Evolutionary conservation across 1,140 invertebrate species (phyloP).

Genomic region (Camponotus vicinus): DNA sequence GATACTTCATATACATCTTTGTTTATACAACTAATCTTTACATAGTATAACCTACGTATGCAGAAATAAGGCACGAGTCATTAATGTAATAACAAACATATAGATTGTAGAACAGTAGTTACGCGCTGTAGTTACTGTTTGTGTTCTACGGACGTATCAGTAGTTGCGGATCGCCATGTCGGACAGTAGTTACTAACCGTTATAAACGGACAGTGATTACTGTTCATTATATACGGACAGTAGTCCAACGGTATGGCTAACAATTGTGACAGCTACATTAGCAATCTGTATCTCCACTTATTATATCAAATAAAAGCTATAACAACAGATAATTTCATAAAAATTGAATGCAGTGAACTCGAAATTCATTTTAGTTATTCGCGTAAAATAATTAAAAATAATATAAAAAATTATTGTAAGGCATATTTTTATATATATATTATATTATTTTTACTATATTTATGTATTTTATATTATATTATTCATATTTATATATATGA

Average conservation of each 20-base stretch:
- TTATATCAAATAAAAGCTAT: not conserved
- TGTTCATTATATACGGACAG: constrained; percentile 62
- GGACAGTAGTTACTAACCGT: constrained; percentile 70
- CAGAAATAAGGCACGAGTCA: constrained; percentile 33
- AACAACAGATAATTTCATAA: not conserved
- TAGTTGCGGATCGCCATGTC: constrained; percentile 40
- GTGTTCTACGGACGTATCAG: constrained; percentile 44
- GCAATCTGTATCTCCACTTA: constrained; percentile 12
- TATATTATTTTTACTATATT: not conserved
- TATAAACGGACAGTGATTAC: constrained; percentile 67
- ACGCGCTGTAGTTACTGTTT: constrained; percentile 47
- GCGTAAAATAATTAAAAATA: not conserved
- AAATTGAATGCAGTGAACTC: not conserved
- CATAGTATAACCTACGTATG: not conserved
- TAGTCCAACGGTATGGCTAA: constrained; percentile 51
- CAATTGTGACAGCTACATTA: constrained; percentile 36
- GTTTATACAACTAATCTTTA: not conserved
- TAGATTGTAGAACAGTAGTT: constrained; percentile 1
- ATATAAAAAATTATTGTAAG: not conserved
- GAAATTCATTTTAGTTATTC: not conserved
- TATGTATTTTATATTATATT: not conserved
- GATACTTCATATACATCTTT: not conserved
- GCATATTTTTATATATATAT: not conserved
- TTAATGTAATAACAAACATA: constrained; percentile 43
- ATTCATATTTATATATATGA: not conserved